Base-by-base conservation (phyloP, 2,888 invertebrate genomes). In the Leucozona laternaria region DNA sequence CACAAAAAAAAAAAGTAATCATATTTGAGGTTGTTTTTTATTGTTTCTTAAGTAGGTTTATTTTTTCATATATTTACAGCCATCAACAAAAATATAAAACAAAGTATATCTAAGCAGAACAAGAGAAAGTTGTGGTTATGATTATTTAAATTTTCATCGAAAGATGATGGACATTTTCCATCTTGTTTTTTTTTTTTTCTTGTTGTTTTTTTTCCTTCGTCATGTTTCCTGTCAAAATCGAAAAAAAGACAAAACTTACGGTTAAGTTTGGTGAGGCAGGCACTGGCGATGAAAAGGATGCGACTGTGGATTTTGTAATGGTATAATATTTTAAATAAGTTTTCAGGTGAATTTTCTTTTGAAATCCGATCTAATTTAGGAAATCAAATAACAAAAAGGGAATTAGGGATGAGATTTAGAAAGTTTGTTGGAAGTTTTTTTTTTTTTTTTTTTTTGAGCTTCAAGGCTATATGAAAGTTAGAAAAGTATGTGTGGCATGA, bases 81-180 rank as follows among this genome's bases (percentile, higher is more conserved):
- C 2, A 7, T 3, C 13, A 4, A 25, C 5, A 31, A 34, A 37
- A 25, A 53, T n/a, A n/a, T n/a, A 34, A 10, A 8, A 28, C 3
- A 8, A 4, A n/a, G n/a, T n/a, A n/a, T 4, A 40, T 25, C 3
- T 1, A 22, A 37, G n/a, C 4, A 22, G 7, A 48, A 34, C 1
- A 22, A 34, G 37, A 50, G 22, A 73, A 68, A 11, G 28, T 72
- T 72, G 64, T 64, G 64, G 45, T 64, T 72, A 45, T 64, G 48
- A 28, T 72, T 71, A 34, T 64, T 72, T 64, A 66, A 72, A 72
- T 72, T 79, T 73, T 58, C 79, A 79, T 79, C 72, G 58, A 79
- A 66, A 72, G 37, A 79, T 73, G 79, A 79, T 72, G 79, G 79
- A 79, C 79, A 79, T 72, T 79, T 79, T 79, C 58, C 34, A 72